A percentile compares a stretch with the other conserved stretches of the same genome.
Evolutionary conservation across 2,888 invertebrate species (phyloP).

Genomic region (Tubulanus polymorphus): DNA sequence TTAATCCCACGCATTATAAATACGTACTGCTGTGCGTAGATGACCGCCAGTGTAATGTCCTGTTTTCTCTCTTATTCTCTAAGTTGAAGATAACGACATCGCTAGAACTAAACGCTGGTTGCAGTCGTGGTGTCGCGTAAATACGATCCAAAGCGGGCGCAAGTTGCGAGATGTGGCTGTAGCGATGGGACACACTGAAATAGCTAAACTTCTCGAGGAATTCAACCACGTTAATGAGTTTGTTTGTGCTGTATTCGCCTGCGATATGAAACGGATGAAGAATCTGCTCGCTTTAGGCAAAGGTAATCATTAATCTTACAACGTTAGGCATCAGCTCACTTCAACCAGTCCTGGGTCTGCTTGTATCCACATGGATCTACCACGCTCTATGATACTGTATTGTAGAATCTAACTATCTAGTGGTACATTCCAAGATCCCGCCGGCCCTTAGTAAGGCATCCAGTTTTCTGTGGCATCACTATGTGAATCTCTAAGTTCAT

Average conservation of each 20-base stretch:
- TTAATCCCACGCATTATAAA: neutral
- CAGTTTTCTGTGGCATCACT: too few species aligned
- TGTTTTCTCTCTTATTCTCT: neutral
- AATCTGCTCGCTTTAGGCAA: conserved; percentile 25
- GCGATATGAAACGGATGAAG: conserved; percentile 28
- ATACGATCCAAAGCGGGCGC: conserved; percentile 21
- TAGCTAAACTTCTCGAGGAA: conserved; percentile 24
- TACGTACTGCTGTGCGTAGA: too few species aligned
- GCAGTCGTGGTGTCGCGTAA: conserved; percentile 28
- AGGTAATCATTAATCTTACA: too few species aligned
- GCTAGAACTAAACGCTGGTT: conserved; percentile 28
- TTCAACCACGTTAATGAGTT: conserved; percentile 31
- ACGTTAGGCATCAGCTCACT: too few species aligned
- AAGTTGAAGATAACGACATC: conserved; percentile 26
- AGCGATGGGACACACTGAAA: conserved; percentile 20
- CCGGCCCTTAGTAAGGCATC: too few species aligned
- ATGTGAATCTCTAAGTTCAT: too few species aligned
- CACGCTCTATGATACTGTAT: too few species aligned
- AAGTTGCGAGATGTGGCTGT: conserved; percentile 24
- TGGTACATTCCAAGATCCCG: too few species aligned
- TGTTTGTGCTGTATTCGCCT: conserved; percentile 30
- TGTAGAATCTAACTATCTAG: too few species aligned
- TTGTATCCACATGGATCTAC: too few species aligned
- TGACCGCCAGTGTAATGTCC: too few species aligned
- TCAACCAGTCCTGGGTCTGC: too few species aligned